Evolutionary conservation across 2,113 vertebrate genomes (phyloP).

Genomic region (Ia io): DNA sequence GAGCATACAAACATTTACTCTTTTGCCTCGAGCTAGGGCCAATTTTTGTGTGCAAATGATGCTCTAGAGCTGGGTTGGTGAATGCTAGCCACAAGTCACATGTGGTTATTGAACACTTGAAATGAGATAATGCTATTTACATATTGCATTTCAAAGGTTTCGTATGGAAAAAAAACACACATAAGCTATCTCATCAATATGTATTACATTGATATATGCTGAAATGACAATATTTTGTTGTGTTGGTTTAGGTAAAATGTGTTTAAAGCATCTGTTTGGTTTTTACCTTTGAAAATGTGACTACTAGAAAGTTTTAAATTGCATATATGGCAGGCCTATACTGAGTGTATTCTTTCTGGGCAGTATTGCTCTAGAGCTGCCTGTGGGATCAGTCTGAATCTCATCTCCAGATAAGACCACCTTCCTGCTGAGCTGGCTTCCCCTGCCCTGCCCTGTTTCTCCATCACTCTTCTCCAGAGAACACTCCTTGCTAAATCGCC

Average conservation of each 20-base stretch:
- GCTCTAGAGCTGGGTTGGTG: neutral
- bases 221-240: neutral
- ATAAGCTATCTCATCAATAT: neutral
- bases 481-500: too few species aligned
- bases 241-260: neutral
- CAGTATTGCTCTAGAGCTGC: neutral
- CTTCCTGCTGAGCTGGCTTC: too few species aligned
- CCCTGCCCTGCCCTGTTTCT: too few species aligned
- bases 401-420: neutral
- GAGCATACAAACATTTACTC: too few species aligned
- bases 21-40: neutral
- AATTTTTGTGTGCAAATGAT: neutral
- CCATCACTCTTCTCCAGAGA: too few species aligned
- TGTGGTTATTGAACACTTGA: too few species aligned
- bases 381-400: neutral
- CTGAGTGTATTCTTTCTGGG: too few species aligned
- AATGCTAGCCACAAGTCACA: neutral
- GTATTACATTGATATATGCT: neutral
- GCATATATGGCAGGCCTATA: too few species aligned
- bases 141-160: neutral
- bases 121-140: neutral
- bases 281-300: too few species aligned
- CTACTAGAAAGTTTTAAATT: too few species aligned
- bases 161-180: neutral
- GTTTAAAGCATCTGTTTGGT: neutral